Conservation (phyloP, 1,140 invertebrate species). For the Drosophila subpulchrella region DNA sequence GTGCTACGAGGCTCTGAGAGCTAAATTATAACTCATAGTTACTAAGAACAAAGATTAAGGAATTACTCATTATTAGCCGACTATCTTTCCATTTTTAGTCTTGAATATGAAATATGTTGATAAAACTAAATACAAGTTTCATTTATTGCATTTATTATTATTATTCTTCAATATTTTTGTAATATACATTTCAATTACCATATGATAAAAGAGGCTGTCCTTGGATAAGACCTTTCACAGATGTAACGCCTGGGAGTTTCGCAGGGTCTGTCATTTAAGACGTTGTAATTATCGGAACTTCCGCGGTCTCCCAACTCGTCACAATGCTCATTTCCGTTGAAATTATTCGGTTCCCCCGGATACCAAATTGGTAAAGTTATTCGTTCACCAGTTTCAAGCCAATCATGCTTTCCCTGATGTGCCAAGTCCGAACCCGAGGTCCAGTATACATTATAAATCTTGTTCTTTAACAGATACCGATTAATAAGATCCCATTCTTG, state of each 20-base stretch:
- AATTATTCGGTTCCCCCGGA: conserved; percentile 19
- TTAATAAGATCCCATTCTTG: conserved; percentile 15
- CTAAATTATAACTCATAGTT: conserved; percentile 53
- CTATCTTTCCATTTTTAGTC: background rate
- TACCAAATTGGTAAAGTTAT: conserved; percentile 12
- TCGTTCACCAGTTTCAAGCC: conserved; percentile 4
- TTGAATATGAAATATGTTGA: background rate
- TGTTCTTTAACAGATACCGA: conserved; percentile 1
- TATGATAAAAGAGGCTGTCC: background rate
- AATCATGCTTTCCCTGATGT: conserved; percentile 2
- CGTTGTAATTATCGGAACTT: background rate
- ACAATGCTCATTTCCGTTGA: conserved; percentile 6
- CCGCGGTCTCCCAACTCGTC: conserved; percentile 1
- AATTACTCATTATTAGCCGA: background rate
- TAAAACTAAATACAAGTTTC: no score
- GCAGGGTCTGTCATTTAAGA: background rate
- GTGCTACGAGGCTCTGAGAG: conserved; percentile 44
- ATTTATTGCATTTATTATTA: no score
- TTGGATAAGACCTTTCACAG: background rate
- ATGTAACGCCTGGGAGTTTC: background rate
- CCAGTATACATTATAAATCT: conserved; percentile 13
- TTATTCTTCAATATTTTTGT: background rate
- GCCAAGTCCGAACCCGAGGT: conserved; percentile 19
- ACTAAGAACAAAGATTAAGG: background rate
- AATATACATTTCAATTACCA: background rate